Conservation (phyloP, 2,113 vertebrate species). For the Cacatua alba region DNA sequence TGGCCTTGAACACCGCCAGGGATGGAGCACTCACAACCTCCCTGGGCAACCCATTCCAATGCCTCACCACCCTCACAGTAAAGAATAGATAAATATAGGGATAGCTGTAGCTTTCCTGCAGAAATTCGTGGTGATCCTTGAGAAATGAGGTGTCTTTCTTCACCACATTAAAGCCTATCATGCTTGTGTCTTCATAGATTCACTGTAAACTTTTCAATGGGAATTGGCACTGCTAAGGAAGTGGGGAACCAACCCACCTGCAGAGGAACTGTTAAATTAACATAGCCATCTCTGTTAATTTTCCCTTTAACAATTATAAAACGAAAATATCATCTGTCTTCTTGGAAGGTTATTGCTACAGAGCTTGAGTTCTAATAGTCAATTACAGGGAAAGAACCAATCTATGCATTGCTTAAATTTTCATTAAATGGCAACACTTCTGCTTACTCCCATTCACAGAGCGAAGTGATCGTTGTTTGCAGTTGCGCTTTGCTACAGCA, state of each 20-base stretch:
- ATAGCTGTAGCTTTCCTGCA: background rate
- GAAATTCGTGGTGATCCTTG: background rate
- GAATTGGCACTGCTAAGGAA: background rate
- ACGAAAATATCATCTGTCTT: background rate
- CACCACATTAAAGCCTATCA: rapidly evolving
- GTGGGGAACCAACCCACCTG: too few relatives aligned
- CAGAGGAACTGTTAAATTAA: background rate
- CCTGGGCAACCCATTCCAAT: too few relatives aligned
- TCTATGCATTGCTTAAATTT: background rate
- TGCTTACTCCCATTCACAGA: background rate
- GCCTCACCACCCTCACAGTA: too few relatives aligned
- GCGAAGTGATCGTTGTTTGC: background rate
- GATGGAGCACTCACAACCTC: too few relatives aligned
- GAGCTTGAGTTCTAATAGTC: background rate
- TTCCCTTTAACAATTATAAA: background rate
- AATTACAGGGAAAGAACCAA: background rate
- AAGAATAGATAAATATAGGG: background rate
- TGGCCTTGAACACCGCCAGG: too few relatives aligned
- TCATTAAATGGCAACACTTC: background rate
- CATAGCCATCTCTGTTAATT: background rate
- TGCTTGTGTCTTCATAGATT: background rate
- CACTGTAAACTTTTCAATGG: background rate
- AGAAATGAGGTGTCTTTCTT: background rate
- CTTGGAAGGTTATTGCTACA: background rate
- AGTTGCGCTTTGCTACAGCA: background rate